phyloP scores from a whole-genome alignment of 2,797 vertebrate species.

The Chelmon rostratus region DNA sequence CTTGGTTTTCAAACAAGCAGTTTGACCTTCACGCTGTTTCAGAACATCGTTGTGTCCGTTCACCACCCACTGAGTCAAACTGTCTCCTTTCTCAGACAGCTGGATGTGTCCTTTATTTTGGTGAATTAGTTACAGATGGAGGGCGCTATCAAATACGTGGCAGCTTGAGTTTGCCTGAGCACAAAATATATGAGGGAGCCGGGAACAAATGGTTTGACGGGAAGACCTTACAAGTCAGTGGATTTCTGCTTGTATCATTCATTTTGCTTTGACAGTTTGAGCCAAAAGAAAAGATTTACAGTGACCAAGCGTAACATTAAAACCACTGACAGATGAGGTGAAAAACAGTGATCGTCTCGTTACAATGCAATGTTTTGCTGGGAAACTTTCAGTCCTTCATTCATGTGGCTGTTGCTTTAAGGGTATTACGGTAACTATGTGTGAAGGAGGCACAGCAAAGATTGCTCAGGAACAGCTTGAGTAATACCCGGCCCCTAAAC shows the following conservation, averaged over 20 bases:
- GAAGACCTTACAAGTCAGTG: conserved; percentile 19
- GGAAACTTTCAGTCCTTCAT: no score
- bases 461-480: no score
- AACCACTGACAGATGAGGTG: no score
- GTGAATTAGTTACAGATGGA: conserved; percentile 44
- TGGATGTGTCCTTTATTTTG: conserved; percentile 30
- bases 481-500: no score
- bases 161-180: conserved; percentile 22
- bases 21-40: conserved; percentile 11
- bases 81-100: conserved; percentile 4
- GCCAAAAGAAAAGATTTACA: conserved; percentile 3
- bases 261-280: conserved; percentile 13
- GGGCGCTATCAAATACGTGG: conserved; percentile 9
- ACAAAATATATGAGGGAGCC: conserved; percentile 9
- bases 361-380: no score
- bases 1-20: not conserved
- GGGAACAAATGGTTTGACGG: conserved; percentile 20
- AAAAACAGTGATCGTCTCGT: no score
- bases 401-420: no score
- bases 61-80: not conserved
- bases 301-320: no score
- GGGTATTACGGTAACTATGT: no score
- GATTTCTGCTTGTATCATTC: not conserved
- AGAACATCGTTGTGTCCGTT: not conserved
- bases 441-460: no score